Evolutionary conservation across 2,888 invertebrate genomes (phyloP), one percentile per base, ranked within the genome.

Genomic region (Cacoxenus indagator): DNA sequence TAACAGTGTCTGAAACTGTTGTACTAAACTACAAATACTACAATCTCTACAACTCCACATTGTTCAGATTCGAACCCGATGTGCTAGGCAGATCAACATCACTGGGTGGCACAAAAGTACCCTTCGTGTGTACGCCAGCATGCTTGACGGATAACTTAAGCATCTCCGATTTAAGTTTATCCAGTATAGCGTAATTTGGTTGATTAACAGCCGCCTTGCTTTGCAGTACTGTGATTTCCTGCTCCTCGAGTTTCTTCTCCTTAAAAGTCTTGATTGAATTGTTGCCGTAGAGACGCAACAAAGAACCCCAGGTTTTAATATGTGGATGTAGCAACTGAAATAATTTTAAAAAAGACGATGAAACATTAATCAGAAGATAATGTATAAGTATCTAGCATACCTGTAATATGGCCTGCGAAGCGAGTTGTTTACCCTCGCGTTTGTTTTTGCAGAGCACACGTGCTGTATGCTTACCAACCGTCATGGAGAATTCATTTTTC

Each of bases 391-490:
- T 14, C 1, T 26, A 46, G 1, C n/a, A 73, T 80, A 93, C 93
- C 91, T 95, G 95, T 57, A 99, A 89, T 77, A 99, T 96, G 8
- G 95, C 93, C 88, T 99, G 99, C 4, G 98, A 95, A 19, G 99
- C 99, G 76, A 95, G 90, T 86, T 99, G 99, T 87, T 98, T 98
- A 5, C 98, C 99, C 74, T 96, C 96, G 81, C 96, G 92, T 88
- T 99, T 99, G 89, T 98, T 99, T 87, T 95, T 95, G 87, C 98
- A 97, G n/a, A 93, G 90, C 24, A 98, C 96, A 24, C 94, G 94
- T 1, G 96, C 97, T 11, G 92, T 92, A 86, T 98, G 96, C 86
- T 96, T 96, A 64, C 97, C 98, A 48, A 98, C 97, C 11, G 92
- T 93, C 96, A 99, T 97, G 37, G 94, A 95, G 84, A 97, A 95